Evolutionary conservation across 2,888 invertebrate species (phyloP).

Genomic region (Dynastes maya): DNA sequence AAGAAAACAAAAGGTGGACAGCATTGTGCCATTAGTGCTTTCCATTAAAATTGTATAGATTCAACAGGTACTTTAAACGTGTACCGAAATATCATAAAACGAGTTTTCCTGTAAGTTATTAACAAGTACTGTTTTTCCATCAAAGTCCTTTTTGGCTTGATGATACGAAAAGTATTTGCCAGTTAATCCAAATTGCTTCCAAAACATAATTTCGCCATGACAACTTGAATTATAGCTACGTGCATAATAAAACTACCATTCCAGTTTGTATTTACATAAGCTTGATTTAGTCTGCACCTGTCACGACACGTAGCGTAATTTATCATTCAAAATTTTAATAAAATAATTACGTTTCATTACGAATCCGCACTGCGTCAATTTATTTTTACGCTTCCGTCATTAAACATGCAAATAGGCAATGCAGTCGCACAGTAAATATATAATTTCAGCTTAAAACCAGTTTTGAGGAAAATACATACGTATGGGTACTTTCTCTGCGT

Average conservation of each 20-base stretch:
- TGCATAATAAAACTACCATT: constrained; percentile 18
- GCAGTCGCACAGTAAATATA: constrained; percentile 1
- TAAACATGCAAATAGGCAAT: constrained; percentile 30
- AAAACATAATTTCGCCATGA: constrained; percentile 7
- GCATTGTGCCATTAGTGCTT: too few relatives aligned
- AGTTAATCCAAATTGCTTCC: not conserved
- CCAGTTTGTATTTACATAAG: constrained; percentile 6
- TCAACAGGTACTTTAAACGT: too few relatives aligned
- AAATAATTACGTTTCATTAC: constrained; percentile 19
- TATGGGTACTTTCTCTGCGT: not conserved
- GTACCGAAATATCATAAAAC: too few relatives aligned
- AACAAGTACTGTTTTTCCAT: too few relatives aligned
- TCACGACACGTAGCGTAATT: constrained; percentile 14
- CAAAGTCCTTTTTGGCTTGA: too few relatives aligned
- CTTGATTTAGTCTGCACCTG: constrained; percentile 7
- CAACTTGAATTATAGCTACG: constrained; percentile 13
- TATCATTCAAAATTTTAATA: constrained; percentile 34
- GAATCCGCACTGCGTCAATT: constrained; percentile 14
- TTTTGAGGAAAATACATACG: too few relatives aligned
- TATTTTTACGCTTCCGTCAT: constrained; percentile 12
- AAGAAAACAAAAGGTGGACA: too few relatives aligned
- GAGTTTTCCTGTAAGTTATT: too few relatives aligned
- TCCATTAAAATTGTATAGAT: too few relatives aligned
- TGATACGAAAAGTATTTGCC: too few relatives aligned
- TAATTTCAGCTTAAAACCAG: not conserved